Evolutionary conservation across 53 echinoderm and acorn worm species (phyloP), one percentile per base, ranked within the genome.

Genomic region (Zoroaster sp.): DNA sequence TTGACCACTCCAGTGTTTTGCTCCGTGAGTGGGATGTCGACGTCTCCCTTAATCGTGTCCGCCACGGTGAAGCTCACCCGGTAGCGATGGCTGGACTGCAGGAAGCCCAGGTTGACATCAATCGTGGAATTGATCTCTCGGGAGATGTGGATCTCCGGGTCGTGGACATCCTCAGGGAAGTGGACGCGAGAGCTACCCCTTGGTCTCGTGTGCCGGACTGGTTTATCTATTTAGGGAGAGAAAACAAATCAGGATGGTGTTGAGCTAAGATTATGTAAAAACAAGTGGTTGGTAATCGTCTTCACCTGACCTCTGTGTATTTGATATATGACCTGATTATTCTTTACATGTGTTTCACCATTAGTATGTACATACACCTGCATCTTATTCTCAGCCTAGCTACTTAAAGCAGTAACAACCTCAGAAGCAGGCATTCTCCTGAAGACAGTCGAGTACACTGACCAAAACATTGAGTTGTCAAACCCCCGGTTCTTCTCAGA

Each of bases 141-240:
- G 3, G 94, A 93, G 30, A 95, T 88, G 15, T 83, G 88, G 65
- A 97, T 97, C 46, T 97, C 93, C 17, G 97, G 91, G 53, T 97
- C 97, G 39, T 95, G 89, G 36, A 95, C 93, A 73, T 97, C 97
- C 40, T 97, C 97, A 28, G 97, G 97, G 66, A 97, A 97, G 85
- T 95, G 94, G 49, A 97, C 97, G n/a, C 93, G 90, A 40, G 95
- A 95, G 68, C 88, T 90, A 35, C 90, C 92, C 51, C 96, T 63
- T 3, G 93, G 93, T 53, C 96, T 74, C 9, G 91, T 91, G 46
- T 77, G 88, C 63, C 88, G 76, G 14, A 54, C 52, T 14, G 88
- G 88, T 74, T 76, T 88, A 69, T 88, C 88, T 76, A 68, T 14
- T 8, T 51, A 55, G 9, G 51, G 35, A 74, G 18, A 42, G 40